Percentiles rank a stretch among this genome's conserved stretches.
These are phyloP conservation scores for Podiceps cristatus DNA, from an alignment of 2,113 vertebrate genomes.

Conservation along the genomic window DNA sequence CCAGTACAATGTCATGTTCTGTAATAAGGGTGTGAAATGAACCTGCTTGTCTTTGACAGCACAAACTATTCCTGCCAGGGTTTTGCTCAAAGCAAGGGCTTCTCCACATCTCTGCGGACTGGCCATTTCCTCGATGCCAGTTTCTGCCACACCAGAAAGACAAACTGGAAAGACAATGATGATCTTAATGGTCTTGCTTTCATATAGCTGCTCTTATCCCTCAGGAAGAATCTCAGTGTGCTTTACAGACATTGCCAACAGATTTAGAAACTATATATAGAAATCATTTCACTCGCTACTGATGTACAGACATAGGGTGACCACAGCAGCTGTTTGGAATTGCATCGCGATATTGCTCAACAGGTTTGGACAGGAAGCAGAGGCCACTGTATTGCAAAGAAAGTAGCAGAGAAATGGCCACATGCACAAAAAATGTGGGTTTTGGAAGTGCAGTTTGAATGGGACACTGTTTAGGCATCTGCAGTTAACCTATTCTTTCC, in stretches of 20 bases:
- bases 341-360: not conserved
- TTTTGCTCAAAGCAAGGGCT: constrained; percentile 9
- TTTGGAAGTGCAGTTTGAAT: not conserved
- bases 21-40: not conserved
- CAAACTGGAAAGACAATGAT: not conserved
- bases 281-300: constrained; percentile 46
- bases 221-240: constrained; percentile 6
- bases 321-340: constrained; percentile 53
- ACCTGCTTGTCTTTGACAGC: constrained; percentile 3
- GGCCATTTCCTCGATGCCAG: not conserved
- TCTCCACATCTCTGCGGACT: not conserved
- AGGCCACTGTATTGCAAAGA: not conserved
- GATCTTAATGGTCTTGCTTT: not conserved
- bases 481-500: not conserved
- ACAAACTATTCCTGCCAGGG: not conserved
- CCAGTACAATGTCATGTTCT: constrained; percentile 2
- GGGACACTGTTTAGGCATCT: not conserved
- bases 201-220: constrained; percentile 4
- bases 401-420: not conserved
- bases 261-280: constrained; percentile 66
- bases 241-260: constrained; percentile 3
- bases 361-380: constrained; percentile 12
- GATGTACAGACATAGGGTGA: constrained; percentile 51
- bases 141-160: not conserved
- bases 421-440: not conserved